Evolutionary conservation across 2,113 vertebrate genomes (phyloP).

Genomic region (Puntigrus tetrazona): DNA sequence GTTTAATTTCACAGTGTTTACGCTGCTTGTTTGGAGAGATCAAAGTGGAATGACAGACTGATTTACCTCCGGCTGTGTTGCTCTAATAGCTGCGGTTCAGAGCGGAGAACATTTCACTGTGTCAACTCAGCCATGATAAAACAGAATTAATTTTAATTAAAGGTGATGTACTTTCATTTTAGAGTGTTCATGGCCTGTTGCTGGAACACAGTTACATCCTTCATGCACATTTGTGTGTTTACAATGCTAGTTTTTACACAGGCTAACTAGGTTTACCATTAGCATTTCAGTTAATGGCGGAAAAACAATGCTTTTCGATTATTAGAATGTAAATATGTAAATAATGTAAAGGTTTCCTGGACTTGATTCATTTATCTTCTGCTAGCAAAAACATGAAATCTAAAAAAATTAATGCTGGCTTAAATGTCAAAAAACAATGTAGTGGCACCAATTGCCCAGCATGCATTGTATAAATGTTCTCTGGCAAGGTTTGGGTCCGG

Average conservation of each 20-base stretch:
- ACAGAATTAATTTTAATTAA: constrained; percentile 59
- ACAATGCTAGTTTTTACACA: background rate
- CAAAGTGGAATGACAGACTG: constrained; percentile 46
- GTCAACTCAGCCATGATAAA: constrained; percentile 65
- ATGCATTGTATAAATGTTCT: background rate
- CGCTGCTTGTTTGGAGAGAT: background rate
- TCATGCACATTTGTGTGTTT: constrained; percentile 11
- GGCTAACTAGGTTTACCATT: background rate
- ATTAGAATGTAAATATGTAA: background rate
- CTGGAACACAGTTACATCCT: background rate
- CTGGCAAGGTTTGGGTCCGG: background rate
- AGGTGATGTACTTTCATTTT: constrained; percentile 27
- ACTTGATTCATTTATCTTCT: background rate
- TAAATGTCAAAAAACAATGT: background rate
- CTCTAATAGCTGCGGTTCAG: constrained; percentile 28
- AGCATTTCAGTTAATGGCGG: background rate
- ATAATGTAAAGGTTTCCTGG: background rate
- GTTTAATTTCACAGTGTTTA: constrained; percentile 17
- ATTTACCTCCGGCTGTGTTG: constrained; percentile 59
- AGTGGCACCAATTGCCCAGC: background rate
- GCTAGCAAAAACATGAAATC: background rate
- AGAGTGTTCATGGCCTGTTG: background rate
- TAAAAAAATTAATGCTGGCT: background rate
- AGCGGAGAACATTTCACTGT: constrained; percentile 50
- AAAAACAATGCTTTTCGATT: background rate